Percentiles rank a stretch among this genome's conserved stretches.
These are phyloP conservation scores for Motacilla alba DNA, from an alignment of 2,113 vertebrate species.

Conservation along the genomic window DNA sequence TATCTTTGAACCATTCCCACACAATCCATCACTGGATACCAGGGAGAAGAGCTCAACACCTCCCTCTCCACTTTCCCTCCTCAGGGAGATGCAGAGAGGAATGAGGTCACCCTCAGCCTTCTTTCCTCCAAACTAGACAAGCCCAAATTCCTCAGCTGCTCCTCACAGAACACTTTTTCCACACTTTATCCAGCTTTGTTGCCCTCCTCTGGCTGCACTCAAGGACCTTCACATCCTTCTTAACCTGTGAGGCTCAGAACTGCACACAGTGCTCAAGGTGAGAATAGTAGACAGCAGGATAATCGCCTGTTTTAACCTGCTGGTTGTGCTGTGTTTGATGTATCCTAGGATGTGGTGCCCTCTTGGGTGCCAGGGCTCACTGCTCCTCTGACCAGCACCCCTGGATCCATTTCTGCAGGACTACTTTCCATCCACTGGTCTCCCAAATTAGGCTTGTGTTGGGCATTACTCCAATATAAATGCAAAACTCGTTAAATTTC, in stretches of 20 bases:
- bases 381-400: background rate
- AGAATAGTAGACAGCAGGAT: background rate
- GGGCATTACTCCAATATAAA: background rate
- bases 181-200: background rate
- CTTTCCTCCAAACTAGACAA: background rate
- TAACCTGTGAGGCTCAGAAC: background rate
- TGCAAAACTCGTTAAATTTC: background rate
- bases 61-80: background rate
- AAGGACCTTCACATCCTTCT: background rate
- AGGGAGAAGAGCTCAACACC: background rate
- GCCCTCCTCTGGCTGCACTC: background rate
- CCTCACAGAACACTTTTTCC: background rate
- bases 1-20: background rate
- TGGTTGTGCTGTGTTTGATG: background rate
- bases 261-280: background rate
- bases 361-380: background rate
- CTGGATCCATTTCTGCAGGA: background rate
- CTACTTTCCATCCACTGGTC: background rate
- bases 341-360: too few relatives aligned
- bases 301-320: background rate
- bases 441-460: background rate
- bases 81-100: background rate
- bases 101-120: background rate
- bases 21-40: background rate
- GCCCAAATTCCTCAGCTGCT: background rate